phyloP scores from a whole-genome alignment of 2,888 invertebrate genomes.

The Aproaerema taeniolella region DNA sequence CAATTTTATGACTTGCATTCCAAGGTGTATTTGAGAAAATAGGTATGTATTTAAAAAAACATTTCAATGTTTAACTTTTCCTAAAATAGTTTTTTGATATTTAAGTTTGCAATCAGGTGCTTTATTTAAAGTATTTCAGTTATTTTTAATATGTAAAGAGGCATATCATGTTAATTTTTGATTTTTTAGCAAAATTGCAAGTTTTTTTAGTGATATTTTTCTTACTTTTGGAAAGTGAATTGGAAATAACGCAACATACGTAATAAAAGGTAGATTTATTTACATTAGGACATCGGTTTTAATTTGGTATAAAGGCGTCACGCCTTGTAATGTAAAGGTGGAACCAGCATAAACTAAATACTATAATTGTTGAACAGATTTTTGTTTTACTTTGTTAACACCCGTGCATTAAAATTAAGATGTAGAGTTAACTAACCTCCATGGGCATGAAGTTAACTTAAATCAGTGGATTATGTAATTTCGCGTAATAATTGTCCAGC shows the following conservation, averaged over 20 bases:
- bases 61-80: no score
- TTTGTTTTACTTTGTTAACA: slow-evolving; percentile 26
- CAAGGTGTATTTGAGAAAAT: slow-evolving; percentile 16
- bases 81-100: neutral
- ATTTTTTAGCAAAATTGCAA: neutral
- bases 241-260: slow-evolving; percentile 12
- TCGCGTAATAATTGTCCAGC: no score
- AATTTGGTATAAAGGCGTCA: slow-evolving; percentile 38
- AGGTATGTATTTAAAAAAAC: neutral
- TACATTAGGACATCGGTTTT: slow-evolving; percentile 32
- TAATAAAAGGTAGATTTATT: slow-evolving; percentile 23
- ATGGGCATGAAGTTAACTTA: no score
- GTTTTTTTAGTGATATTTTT: neutral
- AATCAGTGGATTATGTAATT: no score
- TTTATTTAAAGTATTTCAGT: slow-evolving; percentile 4
- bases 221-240: slow-evolving; percentile 1
- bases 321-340: slow-evolving; percentile 30
- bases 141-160: neutral
- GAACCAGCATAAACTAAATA: slow-evolving; percentile 39
- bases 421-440: no score
- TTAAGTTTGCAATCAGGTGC: slow-evolving; percentile 1
- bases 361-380: slow-evolving; percentile 27
- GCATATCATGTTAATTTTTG: neutral
- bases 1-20: slow-evolving; percentile 27
- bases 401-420: no score